A percentile compares a stretch with the other conserved stretches of the same genome.
These are phyloP conservation scores for Malaclemys terrapin DNA, from an alignment of 2,113 vertebrate species.

Conservation along the genomic window DNA sequence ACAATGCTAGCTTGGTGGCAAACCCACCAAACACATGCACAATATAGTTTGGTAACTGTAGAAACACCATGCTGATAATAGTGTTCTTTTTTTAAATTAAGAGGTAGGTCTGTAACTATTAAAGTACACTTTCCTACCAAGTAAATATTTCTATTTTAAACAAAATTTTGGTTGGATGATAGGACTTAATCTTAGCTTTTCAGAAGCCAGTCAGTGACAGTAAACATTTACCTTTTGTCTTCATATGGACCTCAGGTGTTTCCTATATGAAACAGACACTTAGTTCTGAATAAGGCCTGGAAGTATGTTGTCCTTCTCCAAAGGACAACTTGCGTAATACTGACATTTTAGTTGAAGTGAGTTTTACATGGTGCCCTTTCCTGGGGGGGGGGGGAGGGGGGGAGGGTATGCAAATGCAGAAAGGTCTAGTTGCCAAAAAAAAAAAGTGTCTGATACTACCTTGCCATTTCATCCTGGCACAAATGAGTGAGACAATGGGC, in stretches of 20 bases:
- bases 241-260: not conserved
- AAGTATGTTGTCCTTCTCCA: not conserved
- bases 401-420: too few relatives aligned
- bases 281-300: not conserved
- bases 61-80: not conserved
- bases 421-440: not conserved
- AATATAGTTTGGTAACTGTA: not conserved
- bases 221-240: not conserved
- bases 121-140: not conserved
- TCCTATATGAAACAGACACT: not conserved
- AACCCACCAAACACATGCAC: not conserved
- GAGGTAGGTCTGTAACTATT: not conserved
- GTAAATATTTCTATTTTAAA: not conserved
- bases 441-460: not conserved
- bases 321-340: fast-evolving
- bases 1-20: not conserved
- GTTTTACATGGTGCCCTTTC: not conserved
- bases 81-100: not conserved
- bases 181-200: not conserved
- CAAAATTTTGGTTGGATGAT: not conserved
- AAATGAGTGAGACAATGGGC: not conserved
- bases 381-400: not conserved
- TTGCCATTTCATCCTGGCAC: not conserved
- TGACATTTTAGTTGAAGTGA: not conserved
- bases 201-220: not conserved